Evolutionary conservation across 2,797 vertebrate genomes (phyloP).

Genomic region (Pteronotus mesoamericanus): DNA sequence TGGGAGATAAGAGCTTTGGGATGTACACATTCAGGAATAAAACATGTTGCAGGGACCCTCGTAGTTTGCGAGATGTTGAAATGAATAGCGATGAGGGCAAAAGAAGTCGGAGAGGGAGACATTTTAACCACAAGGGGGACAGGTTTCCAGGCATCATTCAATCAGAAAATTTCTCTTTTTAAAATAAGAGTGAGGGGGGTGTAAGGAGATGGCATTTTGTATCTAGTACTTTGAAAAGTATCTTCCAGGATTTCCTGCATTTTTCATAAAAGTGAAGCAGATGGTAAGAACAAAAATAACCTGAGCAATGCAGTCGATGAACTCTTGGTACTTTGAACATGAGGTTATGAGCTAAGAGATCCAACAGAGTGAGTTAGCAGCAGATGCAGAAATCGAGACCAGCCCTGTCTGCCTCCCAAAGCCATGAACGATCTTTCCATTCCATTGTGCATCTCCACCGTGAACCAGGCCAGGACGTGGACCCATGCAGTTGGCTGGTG

Average conservation of each 20-base stretch:
- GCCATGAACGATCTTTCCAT: background rate
- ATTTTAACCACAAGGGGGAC: background rate
- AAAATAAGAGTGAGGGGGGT: background rate
- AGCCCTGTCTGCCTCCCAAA: background rate
- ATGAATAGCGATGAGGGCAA: background rate
- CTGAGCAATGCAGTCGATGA: background rate
- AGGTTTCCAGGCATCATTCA: background rate
- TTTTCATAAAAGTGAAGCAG: background rate
- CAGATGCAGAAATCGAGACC: background rate
- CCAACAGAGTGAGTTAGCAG: background rate
- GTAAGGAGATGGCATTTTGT: background rate
- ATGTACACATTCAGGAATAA: background rate
- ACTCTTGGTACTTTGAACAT: background rate
- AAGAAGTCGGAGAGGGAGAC: background rate
- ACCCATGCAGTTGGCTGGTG: accelerated
- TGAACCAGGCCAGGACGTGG: accelerated
- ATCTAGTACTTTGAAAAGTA: background rate
- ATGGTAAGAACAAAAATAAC: background rate
- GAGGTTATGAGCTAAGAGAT: background rate
- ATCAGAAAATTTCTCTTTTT: background rate
- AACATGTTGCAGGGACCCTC: background rate
- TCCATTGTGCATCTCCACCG: accelerated
- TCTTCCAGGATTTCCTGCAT: background rate
- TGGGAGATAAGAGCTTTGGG: background rate
- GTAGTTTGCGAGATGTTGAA: background rate